Percentiles rank a stretch among this genome's conserved stretches.
These are phyloP conservation scores for Campoletis raptor DNA, from an alignment of 2,888 invertebrate species.

Conservation along the genomic window DNA sequence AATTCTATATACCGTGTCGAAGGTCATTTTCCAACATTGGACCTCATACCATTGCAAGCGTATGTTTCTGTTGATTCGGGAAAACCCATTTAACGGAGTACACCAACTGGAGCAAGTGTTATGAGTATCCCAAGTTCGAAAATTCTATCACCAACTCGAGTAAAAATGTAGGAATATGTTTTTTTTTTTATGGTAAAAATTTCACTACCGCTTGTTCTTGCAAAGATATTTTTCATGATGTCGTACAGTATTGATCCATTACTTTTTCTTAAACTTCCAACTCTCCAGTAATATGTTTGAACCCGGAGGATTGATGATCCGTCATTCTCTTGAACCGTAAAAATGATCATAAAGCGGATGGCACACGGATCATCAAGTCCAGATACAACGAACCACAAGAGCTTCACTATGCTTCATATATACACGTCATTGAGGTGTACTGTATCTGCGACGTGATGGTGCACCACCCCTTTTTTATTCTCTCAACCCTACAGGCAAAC, in stretches of 20 bases:
- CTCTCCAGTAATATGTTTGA: not conserved
- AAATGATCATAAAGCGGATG: slow-evolving; percentile 28
- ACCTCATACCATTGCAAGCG: not conserved
- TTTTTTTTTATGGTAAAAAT: no score
- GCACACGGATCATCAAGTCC: not conserved
- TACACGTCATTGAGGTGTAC: slow-evolving; percentile 12
- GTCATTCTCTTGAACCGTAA: slow-evolving; percentile 31
- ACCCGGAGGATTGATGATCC: slow-evolving; percentile 19
- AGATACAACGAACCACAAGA: slow-evolving; percentile 16
- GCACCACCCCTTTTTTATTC: slow-evolving; percentile 34
- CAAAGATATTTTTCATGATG: not conserved
- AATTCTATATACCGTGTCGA: not conserved
- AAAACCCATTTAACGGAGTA: no score
- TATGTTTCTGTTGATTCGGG: no score
- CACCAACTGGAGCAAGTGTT: not conserved
- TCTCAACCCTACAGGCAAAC: slow-evolving; percentile 30
- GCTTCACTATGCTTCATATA: slow-evolving; percentile 1
- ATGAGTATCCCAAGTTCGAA: not conserved
- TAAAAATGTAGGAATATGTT: not conserved
- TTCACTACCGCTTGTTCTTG: no score
- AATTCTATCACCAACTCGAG: not conserved
- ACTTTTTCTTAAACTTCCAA: not conserved
- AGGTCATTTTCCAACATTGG: not conserved
- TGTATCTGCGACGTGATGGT: slow-evolving; percentile 23
- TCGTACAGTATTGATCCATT: not conserved